Conservation (phyloP, 2,113 vertebrate species). For the Callorhinus ursinus region DNA sequence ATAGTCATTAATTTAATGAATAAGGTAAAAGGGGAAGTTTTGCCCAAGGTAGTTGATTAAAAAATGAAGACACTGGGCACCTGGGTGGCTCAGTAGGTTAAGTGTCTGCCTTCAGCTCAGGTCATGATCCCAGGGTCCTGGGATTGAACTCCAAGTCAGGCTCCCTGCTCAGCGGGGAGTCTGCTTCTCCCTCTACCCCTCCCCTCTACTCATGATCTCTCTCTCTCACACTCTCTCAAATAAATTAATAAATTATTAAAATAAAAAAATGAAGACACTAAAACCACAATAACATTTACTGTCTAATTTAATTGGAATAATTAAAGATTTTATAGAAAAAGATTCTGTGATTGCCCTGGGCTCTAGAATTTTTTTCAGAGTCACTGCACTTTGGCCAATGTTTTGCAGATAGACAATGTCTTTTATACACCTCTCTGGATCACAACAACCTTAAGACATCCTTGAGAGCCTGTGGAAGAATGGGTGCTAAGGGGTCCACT, state of each 20-base stretch:
- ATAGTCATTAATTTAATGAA: neutral
- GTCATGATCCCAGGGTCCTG: neutral
- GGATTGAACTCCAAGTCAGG: neutral
- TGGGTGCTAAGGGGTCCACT: neutral
- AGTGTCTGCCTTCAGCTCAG: neutral
- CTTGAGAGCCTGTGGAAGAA: neutral
- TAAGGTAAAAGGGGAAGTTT: neutral
- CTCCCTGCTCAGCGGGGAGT: neutral
- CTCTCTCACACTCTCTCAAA: neutral
- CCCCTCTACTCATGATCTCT: neutral
- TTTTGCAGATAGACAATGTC: neutral
- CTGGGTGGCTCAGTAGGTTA: neutral
- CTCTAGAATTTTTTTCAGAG: neutral
- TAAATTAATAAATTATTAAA: too few relatives aligned
- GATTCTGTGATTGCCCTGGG: neutral
- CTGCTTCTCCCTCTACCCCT: neutral
- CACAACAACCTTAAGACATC: neutral
- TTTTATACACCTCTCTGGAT: neutral
- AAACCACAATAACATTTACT: neutral
- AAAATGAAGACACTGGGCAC: neutral
- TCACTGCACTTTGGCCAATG: neutral
- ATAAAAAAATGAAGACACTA: neutral
- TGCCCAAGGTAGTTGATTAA: neutral
- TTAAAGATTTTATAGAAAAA: neutral
- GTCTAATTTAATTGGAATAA: neutral